Evolutionary conservation across 2,888 invertebrate genomes (phyloP).

Genomic region (Hydropsyche betteni): DNA sequence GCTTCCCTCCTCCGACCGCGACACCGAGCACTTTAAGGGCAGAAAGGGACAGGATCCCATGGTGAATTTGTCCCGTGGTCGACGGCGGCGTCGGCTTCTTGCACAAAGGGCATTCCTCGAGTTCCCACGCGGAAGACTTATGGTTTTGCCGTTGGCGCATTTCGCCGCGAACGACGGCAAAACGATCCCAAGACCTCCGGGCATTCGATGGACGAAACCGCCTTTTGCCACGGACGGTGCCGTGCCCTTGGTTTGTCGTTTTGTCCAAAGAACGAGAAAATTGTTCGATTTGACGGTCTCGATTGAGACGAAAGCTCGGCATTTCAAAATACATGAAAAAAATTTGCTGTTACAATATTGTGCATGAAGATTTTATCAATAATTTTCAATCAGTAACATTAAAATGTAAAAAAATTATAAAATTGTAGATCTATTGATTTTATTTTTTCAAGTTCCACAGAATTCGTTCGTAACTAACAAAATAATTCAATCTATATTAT

Average conservation of each 20-base stretch:
- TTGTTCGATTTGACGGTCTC: slow-evolving; percentile 5
- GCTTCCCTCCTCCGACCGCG: no score
- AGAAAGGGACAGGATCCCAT: background rate
- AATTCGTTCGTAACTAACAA: no score
- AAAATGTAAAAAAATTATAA: no score
- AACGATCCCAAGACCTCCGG: slow-evolving; percentile 8
- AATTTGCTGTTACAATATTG: no score
- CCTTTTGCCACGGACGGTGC: slow-evolving; percentile 16
- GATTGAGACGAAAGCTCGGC: no score
- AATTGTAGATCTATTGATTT: no score
- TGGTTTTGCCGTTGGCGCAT: slow-evolving; percentile 33
- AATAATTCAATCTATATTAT: no score
- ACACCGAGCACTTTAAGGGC: no score
- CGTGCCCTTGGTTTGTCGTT: background rate
- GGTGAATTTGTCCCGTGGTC: slow-evolving; percentile 40
- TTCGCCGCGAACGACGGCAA: slow-evolving; percentile 26
- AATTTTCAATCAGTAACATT: no score
- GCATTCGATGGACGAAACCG: slow-evolving; percentile 16
- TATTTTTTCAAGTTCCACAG: no score
- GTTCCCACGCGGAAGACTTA: slow-evolving; percentile 43
- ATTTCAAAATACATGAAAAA: no score
- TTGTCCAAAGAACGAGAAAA: background rate
- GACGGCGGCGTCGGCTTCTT: slow-evolving; percentile 23
- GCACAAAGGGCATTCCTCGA: slow-evolving; percentile 39
- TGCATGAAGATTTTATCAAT: no score